phyloP scores from a whole-genome alignment of 2,888 invertebrate genomes.

The Gandaritis pyraliata region DNA sequence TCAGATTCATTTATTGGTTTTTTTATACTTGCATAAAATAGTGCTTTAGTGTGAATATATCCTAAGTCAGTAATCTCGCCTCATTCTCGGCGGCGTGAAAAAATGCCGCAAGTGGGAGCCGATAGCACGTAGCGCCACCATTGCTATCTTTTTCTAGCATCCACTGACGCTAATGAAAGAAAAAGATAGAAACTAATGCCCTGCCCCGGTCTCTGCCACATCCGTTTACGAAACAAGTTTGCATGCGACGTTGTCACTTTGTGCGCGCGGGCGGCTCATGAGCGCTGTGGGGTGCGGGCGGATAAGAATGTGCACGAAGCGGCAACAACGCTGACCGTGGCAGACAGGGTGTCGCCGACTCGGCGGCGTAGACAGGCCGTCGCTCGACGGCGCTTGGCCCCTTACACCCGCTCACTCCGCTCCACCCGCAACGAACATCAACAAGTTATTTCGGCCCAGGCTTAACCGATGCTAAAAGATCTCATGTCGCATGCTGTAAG shows the following conservation, averaged over 20 bases:
- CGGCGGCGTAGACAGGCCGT: constrained; percentile 92
- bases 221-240: constrained; percentile 90
- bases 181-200: constrained; percentile 64
- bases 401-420: constrained; percentile 67
- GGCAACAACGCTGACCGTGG: constrained; percentile 91
- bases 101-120: constrained; percentile 86
- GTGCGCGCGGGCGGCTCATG: constrained; percentile 76
- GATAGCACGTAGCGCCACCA: constrained; percentile 84
- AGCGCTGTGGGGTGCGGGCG: constrained; percentile 75
- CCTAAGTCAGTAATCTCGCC: constrained; percentile 85
- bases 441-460: constrained; percentile 82
- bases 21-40: no score
- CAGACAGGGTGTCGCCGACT: constrained; percentile 98
- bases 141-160: constrained; percentile 65
- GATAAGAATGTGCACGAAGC: constrained; percentile 80
- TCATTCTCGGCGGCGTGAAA: constrained; percentile 87
- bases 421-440: constrained; percentile 77
- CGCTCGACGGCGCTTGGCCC: constrained; percentile 85
- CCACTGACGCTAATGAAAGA: constrained; percentile 49
- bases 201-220: constrained; percentile 85
- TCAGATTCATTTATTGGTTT: no score
- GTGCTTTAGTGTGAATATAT: constrained; percentile 66
- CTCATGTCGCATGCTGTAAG: constrained; percentile 57
- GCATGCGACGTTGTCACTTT: constrained; percentile 83
- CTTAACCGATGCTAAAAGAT: constrained; percentile 64